A percentile compares a stretch with the other conserved stretches of the same genome.
Conservation (phyloP, 2,113 vertebrate species). For the Macrotus californicus region DNA sequence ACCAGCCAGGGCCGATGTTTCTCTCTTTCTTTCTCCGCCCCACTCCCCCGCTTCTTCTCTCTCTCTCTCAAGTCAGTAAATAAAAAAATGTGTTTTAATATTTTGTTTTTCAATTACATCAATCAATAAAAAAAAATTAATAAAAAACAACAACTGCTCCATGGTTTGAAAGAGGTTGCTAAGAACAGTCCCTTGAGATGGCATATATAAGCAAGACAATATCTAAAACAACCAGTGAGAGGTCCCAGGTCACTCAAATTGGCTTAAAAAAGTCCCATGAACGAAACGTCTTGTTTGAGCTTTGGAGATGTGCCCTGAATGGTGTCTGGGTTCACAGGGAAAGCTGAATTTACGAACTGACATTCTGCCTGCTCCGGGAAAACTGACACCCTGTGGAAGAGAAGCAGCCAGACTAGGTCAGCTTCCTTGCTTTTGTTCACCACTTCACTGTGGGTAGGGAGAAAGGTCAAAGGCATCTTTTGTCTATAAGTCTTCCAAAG, state of each 20-base stretch:
- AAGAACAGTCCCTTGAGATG: neutral
- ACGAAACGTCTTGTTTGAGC: constrained; percentile 47
- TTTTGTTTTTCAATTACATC: too few species aligned
- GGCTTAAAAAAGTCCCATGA: constrained; percentile 34
- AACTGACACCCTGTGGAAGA: constrained; percentile 68
- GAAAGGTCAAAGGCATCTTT: constrained; percentile 48
- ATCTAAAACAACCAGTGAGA: constrained; percentile 35
- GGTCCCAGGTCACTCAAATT: constrained; percentile 38
- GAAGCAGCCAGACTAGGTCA: constrained; percentile 59
- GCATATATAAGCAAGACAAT: neutral
- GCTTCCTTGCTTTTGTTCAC: constrained; percentile 57
- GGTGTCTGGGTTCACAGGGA: constrained; percentile 22
- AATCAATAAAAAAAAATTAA: too few species aligned
- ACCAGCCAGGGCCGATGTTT: too few species aligned
- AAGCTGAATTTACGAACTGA: constrained; percentile 72
- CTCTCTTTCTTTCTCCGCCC: too few species aligned
- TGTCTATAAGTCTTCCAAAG: constrained; percentile 71
- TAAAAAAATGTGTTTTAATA: too few species aligned
- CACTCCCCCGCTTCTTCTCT: too few species aligned
- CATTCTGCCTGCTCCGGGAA: constrained; percentile 59
- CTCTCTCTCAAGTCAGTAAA: too few species aligned
- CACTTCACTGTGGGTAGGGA: constrained; percentile 38
- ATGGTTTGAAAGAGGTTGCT: neutral
- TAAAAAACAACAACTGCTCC: neutral
- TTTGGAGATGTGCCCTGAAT: constrained; percentile 42